Evolutionary conservation across 2,797 vertebrate genomes (phyloP), one percentile per base, ranked within the genome.

Genomic region (Schizopygopsis pylzovi): DNA sequence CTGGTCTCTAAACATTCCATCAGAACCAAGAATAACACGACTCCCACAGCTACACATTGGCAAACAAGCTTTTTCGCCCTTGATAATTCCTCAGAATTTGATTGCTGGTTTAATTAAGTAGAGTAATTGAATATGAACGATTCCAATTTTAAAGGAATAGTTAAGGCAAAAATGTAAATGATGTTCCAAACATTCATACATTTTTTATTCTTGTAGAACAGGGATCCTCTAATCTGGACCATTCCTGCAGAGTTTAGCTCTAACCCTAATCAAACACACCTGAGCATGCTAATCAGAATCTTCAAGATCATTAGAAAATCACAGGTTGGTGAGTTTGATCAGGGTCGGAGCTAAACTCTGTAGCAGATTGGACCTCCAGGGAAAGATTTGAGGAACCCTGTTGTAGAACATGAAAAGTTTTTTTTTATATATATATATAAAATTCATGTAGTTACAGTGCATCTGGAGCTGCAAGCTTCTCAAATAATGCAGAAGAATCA

Each of bases 1-100:
- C 78, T 75, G 68, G 70, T 85, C 77, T 85, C 84, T 52, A 85
- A 85, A 85, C 84, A 85, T 85, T 85, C 78, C 78, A 20, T 52
- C 11, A 41, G 67, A 81, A 85, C 68, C 77, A 81, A 85, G 78
- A 85, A 81, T 80, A 85, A 85, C 78, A 81, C 28, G 22, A 81
- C 65, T 85, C 73, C 56, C 41, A 43, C 71, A 22, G 68, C 79
- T 68, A 43, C 61, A 65, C 68, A 49, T 47, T 73, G 68, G 54
- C 71, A 73, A 80, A 63, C 82, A 83, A 65, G 47, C 49, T 47
- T 39, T 72, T 65, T 85, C 78, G 41, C 77, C 68, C 77, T 49
- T 73, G 28, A 45, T 49, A 39, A 37, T 73, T 73, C 18, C 22
- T 52, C 10, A 20, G 41, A 70, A 47, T 63, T 79, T 72, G 16